Conservation (phyloP, 1,140 invertebrate genomes). For the Ceratoteleas bidentatus region DNA sequence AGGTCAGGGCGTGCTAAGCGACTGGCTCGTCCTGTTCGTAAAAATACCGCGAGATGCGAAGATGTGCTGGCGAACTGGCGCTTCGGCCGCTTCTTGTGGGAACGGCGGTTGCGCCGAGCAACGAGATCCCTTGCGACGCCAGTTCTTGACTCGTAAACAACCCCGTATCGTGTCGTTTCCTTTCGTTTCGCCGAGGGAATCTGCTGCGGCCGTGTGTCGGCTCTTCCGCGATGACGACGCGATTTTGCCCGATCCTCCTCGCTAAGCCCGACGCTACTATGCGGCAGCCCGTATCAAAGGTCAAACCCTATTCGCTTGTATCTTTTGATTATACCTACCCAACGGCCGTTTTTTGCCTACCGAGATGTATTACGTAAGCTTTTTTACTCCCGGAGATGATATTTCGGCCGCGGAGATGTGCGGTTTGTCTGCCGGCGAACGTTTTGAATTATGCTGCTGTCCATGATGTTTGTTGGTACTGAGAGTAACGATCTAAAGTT, state of each 20-base stretch:
- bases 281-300: constrained; percentile 58
- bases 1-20: constrained; percentile 65
- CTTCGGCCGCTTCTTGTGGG: constrained; percentile 63
- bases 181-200: constrained; percentile 62
- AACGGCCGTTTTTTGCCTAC: constrained; percentile 23
- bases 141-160: constrained; percentile 69
- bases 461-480: too few relatives aligned
- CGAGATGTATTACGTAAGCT: constrained; percentile 42
- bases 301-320: constrained; percentile 58
- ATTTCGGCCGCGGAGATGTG: not conserved
- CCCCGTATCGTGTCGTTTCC: constrained; percentile 61
- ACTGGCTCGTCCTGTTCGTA: constrained; percentile 33
- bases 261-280: constrained; percentile 57
- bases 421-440: not conserved
- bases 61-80: constrained; percentile 50
- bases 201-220: constrained; percentile 59
- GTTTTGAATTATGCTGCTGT: too few relatives aligned
- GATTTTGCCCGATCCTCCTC: constrained; percentile 56
- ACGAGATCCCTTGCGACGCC: constrained; percentile 58
- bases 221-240: constrained; percentile 66
- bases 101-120: constrained; percentile 52
- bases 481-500: too few relatives aligned
- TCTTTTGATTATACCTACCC: constrained; percentile 55
- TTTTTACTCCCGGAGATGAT: constrained; percentile 13
- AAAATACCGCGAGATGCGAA: constrained; percentile 58